A percentile compares a stretch with the other conserved stretches of the same genome.
These are phyloP conservation scores for Andrena camellia DNA, from an alignment of 2,888 invertebrate species.

Conservation along the genomic window DNA sequence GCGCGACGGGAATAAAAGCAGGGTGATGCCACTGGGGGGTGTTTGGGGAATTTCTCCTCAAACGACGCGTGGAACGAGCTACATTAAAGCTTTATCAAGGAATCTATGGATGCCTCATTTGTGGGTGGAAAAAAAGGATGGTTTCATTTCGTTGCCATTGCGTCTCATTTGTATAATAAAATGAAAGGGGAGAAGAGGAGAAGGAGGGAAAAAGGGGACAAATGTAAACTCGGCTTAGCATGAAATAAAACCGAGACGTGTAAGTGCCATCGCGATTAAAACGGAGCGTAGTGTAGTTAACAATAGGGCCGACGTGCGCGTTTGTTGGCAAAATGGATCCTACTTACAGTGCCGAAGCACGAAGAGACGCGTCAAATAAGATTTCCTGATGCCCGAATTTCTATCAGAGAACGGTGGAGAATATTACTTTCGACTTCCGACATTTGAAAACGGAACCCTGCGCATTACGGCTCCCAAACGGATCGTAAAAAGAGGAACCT, in stretches of 20 bases:
- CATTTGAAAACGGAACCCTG: constrained; percentile 16
- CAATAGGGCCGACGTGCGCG: constrained; percentile 51
- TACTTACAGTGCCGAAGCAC: constrained; percentile 15
- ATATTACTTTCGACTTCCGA: constrained; percentile 44
- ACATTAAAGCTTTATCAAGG: no score
- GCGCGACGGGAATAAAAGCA: no score
- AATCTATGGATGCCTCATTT: no score
- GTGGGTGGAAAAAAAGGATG: constrained; percentile 10
- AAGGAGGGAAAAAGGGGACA: background rate
- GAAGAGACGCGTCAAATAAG: constrained; percentile 25
- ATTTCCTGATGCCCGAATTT: constrained; percentile 46
- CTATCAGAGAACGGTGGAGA: constrained; percentile 1
- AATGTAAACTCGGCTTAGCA: constrained; percentile 42
- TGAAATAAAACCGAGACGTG: constrained; percentile 47
- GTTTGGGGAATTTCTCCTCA: no score
- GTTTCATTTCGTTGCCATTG: constrained; percentile 21
- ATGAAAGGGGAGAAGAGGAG: background rate
- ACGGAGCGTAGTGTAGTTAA: constrained; percentile 47
- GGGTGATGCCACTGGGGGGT: no score
- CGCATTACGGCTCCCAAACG: constrained; percentile 25
- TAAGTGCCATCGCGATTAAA: constrained; percentile 63
- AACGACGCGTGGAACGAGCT: no score
- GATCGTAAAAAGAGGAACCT: constrained; percentile 18
- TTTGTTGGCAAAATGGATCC: constrained; percentile 22
- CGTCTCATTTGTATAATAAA: constrained; percentile 33